A percentile compares a stretch with the other conserved stretches of the same genome.
phyloP scores from a whole-genome alignment of 2,888 invertebrate genomes.

The Acronicta leporina region DNA sequence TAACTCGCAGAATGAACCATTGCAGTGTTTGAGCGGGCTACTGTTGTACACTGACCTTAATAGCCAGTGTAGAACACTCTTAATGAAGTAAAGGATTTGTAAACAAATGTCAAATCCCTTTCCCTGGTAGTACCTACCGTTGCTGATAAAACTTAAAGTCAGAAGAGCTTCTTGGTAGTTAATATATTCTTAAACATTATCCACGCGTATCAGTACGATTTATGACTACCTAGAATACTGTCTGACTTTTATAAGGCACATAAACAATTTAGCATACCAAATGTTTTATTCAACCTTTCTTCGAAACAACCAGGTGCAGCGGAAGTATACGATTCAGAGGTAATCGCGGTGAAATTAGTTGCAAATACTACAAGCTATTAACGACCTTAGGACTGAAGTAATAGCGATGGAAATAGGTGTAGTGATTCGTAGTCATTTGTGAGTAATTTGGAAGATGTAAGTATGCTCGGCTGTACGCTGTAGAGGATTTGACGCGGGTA shows the following conservation, averaged over 20 bases:
- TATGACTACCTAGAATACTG: constrained; percentile 1
- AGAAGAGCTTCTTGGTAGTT: no score
- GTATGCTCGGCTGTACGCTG: constrained; percentile 11
- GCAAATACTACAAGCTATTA: constrained; percentile 2
- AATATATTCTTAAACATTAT: no score
- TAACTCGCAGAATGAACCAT: constrained; percentile 6
- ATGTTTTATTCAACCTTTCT: constrained; percentile 19
- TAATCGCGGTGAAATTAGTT: constrained; percentile 47
- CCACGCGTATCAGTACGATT: not conserved
- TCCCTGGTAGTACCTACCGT: no score
- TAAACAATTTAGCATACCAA: constrained; percentile 12
- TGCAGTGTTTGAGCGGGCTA: constrained; percentile 10
- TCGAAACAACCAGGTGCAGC: constrained; percentile 44
- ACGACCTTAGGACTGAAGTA: not conserved
- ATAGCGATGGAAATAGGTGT: constrained; percentile 15
- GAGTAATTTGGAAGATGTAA: constrained; percentile 20
- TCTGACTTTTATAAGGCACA: not conserved
- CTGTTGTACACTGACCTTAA: constrained; percentile 9
- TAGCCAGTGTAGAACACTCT: not conserved
- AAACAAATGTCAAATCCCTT: not conserved
- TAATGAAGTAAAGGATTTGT: not conserved
- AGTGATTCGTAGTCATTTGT: not conserved
- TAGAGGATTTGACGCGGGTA: constrained; percentile 22
- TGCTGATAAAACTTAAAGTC: no score
- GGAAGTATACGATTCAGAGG: constrained; percentile 37